These are phyloP conservation scores for Merops nubicus DNA, from an alignment of 2,113 vertebrate species.

Conservation along the genomic window DNA sequence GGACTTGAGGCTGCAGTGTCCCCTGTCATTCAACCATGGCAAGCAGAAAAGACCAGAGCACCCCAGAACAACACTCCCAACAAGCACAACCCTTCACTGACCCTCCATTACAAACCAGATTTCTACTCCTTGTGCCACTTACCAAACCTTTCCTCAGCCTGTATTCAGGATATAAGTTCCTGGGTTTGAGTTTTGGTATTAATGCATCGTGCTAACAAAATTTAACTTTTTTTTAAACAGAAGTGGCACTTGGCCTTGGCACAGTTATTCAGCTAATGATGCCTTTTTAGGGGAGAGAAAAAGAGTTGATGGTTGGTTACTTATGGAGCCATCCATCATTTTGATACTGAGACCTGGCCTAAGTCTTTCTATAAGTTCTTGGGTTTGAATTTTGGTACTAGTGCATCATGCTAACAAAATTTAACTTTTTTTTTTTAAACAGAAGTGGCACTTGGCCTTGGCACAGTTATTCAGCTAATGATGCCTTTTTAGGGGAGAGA, in stretches of 20 bases:
- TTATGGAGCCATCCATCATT: conserved; percentile 21
- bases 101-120: not conserved
- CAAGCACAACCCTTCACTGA: not conserved
- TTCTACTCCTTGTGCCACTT: not conserved
- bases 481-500: not conserved
- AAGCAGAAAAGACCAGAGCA: not conserved
- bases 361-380: not conserved
- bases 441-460: not conserved
- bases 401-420: not conserved
- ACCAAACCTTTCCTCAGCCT: not conserved
- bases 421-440: not conserved
- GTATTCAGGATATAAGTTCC: not conserved
- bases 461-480: conserved; percentile 14
- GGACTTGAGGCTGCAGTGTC: not conserved
- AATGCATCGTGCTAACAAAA: not conserved
- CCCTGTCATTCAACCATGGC: not conserved
- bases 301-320: not conserved
- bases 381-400: not conserved
- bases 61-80: not conserved
- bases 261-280: conserved; percentile 15
- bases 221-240: not conserved
- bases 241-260: not conserved
- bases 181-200: not conserved
- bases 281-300: not conserved
- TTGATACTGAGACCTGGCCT: conserved; percentile 36